Percentiles rank a stretch among this genome's conserved stretches.
Conservation (phyloP, 2,113 vertebrate species). For the Cettia cetti region DNA sequence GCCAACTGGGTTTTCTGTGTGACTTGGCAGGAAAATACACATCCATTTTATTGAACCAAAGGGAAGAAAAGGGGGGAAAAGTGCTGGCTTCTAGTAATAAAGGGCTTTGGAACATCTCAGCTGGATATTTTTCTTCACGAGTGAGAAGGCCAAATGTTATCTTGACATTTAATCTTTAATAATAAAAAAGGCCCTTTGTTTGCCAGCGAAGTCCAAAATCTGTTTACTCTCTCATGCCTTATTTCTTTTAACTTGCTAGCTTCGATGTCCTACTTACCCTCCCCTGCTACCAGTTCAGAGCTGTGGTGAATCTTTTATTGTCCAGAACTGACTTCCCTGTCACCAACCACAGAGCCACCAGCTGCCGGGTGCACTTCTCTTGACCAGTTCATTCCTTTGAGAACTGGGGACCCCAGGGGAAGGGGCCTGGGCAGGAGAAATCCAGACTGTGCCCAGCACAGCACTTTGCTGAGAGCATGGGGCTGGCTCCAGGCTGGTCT, state of each 20-base stretch:
- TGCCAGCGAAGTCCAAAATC: slow-evolving; percentile 43
- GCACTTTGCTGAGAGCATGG: neutral
- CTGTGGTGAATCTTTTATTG: neutral
- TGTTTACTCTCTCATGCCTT: slow-evolving; percentile 46
- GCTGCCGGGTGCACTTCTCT: neutral
- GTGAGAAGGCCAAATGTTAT: slow-evolving; percentile 69
- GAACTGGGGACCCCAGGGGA: neutral
- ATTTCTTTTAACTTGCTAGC: slow-evolving; percentile 45
- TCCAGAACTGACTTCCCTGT: neutral
- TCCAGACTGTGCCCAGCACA: neutral
- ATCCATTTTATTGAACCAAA: slow-evolving; percentile 43
- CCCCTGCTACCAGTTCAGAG: neutral
- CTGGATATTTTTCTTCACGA: slow-evolving; percentile 63
- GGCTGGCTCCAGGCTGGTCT: neutral
- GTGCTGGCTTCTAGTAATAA: slow-evolving; percentile 43
- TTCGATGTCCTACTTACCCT: slow-evolving; percentile 23
- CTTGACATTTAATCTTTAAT: slow-evolving; percentile 71
- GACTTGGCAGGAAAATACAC: neutral
- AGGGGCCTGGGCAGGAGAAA: neutral
- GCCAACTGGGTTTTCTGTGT: neutral
- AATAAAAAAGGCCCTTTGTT: slow-evolving; percentile 64
- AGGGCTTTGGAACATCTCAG: slow-evolving; percentile 61
- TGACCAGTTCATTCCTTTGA: neutral
- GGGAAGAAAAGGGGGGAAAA: neutral
- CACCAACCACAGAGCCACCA: neutral